Evolutionary conservation across 2,888 invertebrate species (phyloP).

Genomic region (Hyles lineata): DNA sequence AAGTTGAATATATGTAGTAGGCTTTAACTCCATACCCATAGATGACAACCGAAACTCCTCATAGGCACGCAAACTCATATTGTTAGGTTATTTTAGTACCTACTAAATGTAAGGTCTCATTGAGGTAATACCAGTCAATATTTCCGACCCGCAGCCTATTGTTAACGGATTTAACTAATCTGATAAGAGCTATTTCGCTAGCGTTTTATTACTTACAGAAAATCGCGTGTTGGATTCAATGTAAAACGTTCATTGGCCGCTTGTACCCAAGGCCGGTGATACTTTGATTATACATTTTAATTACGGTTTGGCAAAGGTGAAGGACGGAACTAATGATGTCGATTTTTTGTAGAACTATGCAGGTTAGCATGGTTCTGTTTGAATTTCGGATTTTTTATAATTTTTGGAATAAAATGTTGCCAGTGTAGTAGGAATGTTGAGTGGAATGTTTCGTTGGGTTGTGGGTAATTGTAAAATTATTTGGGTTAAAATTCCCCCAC

Average conservation of each 20-base stretch:
- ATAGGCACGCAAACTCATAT: no score
- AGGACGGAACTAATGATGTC: conserved; percentile 18
- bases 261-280: not conserved
- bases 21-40: no score
- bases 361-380: not conserved
- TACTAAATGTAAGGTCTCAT: not conserved
- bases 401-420: not conserved
- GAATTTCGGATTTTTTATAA: not conserved
- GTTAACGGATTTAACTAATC: not conserved
- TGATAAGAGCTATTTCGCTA: conserved; percentile 13
- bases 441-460: not conserved
- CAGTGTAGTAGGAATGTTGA: not conserved
- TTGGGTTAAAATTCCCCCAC: not conserved
- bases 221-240: conserved; percentile 3
- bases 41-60: no score
- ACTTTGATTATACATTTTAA: conserved; percentile 32
- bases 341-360: not conserved
- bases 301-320: conserved; percentile 34
- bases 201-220: conserved; percentile 5
- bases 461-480: not conserved
- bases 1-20: no score
- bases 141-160: not conserved
- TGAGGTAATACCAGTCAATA: not conserved
- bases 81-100: not conserved
- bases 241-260: not conserved